Conservation (phyloP, 2,113 vertebrate species). For the Malurus melanocephalus region DNA sequence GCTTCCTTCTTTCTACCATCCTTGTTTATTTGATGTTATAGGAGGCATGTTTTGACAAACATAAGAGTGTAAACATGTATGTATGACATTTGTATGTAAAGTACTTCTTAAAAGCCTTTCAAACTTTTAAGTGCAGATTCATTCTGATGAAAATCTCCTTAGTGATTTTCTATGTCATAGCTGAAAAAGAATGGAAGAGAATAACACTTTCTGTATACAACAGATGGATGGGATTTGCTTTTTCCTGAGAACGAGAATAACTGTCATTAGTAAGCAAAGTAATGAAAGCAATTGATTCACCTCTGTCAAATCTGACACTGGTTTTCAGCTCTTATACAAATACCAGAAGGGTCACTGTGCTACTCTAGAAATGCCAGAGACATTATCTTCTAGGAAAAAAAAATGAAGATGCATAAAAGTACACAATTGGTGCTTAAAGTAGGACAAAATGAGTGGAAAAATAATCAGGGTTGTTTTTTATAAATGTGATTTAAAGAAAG, state of each 20-base stretch:
- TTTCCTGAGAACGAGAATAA: not conserved
- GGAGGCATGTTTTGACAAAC: not conserved
- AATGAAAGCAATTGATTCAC: not conserved
- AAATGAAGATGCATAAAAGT: not conserved
- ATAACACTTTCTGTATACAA: not conserved
- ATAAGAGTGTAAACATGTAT: not conserved
- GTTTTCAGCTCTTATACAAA: conserved; percentile 1
- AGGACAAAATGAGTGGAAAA: not conserved
- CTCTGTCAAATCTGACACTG: not conserved
- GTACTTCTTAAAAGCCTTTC: not conserved
- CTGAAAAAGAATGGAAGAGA: not conserved
- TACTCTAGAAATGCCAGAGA: not conserved
- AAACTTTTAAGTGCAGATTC: not conserved
- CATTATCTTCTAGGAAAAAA: not conserved
- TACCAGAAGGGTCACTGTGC: not conserved
- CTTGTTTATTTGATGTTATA: not conserved
- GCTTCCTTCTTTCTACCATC: not conserved
- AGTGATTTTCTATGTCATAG: not conserved
- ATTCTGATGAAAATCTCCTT: not conserved
- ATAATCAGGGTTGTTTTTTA: not conserved
- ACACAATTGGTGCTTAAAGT: not conserved
- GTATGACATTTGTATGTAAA: not conserved
- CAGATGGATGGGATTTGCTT: not conserved
- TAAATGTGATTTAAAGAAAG: not conserved
- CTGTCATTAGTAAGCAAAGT: not conserved